Evolutionary conservation across 1,140 invertebrate genomes (phyloP).

Genomic region (Paraescarpia echinospica): DNA sequence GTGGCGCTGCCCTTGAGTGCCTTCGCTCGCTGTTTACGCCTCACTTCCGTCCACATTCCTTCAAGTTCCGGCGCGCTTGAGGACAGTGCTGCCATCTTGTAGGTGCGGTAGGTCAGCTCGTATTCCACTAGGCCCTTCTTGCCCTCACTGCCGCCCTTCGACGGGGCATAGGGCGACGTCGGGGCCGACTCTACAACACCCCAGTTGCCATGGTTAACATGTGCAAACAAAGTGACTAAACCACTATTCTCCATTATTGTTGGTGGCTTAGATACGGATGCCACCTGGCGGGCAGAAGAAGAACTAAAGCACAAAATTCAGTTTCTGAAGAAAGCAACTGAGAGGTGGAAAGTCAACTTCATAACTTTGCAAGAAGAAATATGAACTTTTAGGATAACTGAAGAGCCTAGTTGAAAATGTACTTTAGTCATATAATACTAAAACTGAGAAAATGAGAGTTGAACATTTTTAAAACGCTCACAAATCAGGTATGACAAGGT

Average conservation of each 20-base stretch:
- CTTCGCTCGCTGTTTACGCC: conserved; percentile 34
- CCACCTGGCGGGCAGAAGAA: conserved; percentile 21
- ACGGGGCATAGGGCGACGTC: conserved; percentile 31
- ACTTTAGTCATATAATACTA: too few species aligned
- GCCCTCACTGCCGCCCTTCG: neutral
- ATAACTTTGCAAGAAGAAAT: too few species aligned
- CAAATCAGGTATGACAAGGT: too few species aligned
- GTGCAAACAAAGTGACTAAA: neutral
- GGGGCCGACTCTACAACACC: conserved; percentile 24
- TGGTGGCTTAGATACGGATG: neutral
- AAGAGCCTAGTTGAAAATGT: too few species aligned
- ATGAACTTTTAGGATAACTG: too few species aligned
- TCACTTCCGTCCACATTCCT: conserved; percentile 51
- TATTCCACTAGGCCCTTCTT: neutral
- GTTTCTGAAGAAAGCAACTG: conserved; percentile 31
- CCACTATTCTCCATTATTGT: neutral
- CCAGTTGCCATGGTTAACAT: conserved; percentile 4
- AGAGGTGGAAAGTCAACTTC: conserved; percentile 29
- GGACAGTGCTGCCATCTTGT: conserved; percentile 35
- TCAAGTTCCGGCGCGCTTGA: conserved; percentile 49
- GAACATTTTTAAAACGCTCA: too few species aligned
- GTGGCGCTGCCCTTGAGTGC: conserved; percentile 7
- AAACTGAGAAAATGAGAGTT: too few species aligned
- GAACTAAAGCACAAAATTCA: too few species aligned
- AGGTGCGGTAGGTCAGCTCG: neutral